Conservation (phyloP, 2,888 invertebrate genomes). For the Hypselothyrea guttata region DNA sequence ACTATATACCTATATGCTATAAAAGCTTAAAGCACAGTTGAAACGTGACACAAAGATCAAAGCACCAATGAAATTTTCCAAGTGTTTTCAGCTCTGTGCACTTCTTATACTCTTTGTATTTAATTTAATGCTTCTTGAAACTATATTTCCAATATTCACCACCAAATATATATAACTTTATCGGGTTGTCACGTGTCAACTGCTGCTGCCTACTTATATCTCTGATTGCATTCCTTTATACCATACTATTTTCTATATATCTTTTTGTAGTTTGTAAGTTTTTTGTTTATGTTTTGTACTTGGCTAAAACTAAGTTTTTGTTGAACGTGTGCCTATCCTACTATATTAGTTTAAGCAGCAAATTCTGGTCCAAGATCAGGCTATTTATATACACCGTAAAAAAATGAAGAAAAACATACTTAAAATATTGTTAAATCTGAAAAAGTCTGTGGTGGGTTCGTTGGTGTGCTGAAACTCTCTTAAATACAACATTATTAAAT, state of each 20-base stretch:
- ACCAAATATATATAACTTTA: no score
- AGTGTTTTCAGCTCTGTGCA: not conserved
- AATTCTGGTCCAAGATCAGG: conserved; percentile 62
- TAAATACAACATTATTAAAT: conserved; percentile 15
- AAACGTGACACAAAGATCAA: conserved; percentile 9
- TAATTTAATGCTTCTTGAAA: no score
- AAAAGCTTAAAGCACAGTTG: conserved; percentile 17
- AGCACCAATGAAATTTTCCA: not conserved
- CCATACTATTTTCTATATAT: conserved; percentile 9
- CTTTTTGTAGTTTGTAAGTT: conserved; percentile 8
- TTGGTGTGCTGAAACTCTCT: conserved; percentile 48
- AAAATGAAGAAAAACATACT: conserved; percentile 8
- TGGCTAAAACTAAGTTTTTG: conserved; percentile 23
- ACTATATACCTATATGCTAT: no score
- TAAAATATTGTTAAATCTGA: conserved; percentile 4
- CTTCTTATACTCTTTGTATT: not conserved
- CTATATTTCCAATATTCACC: not conserved
- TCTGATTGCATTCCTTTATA: conserved; percentile 61
- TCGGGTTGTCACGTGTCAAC: conserved; percentile 41
- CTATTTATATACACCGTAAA: conserved; percentile 40
- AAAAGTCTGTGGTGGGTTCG: conserved; percentile 41
- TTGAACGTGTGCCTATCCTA: conserved; percentile 42
- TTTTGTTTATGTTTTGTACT: conserved; percentile 26
- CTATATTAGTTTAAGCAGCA: conserved; percentile 41
- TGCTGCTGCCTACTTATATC: conserved; percentile 30